Evolutionary conservation across 2,888 invertebrate species (phyloP).

Genomic region (Arenicola marina): DNA sequence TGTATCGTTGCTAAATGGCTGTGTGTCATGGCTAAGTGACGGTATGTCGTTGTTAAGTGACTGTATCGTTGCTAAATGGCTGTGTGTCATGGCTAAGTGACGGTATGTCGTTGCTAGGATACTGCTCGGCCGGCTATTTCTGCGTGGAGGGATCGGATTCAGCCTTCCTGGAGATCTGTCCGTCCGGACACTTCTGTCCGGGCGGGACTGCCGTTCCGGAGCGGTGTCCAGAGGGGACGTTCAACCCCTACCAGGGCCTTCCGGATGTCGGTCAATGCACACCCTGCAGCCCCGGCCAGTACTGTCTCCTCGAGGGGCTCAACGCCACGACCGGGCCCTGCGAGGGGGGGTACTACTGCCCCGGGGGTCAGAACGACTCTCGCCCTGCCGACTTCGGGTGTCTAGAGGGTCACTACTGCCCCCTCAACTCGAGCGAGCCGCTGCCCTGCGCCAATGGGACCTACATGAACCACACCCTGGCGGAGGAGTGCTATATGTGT

Average conservation of each 20-base stretch:
- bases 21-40: no score
- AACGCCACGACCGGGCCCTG: slow-evolving; percentile 50
- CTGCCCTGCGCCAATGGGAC: slow-evolving; percentile 55
- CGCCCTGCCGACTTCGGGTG: slow-evolving; percentile 33
- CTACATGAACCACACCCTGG: slow-evolving; percentile 38
- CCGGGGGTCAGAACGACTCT: slow-evolving; percentile 32
- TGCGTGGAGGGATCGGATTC: slow-evolving; percentile 48
- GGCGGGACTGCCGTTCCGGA: slow-evolving; percentile 41
- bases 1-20: no score
- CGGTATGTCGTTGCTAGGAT: no score
- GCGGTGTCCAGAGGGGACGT: slow-evolving; percentile 54
- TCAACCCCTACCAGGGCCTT: slow-evolving; percentile 51
- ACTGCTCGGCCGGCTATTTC: slow-evolving; percentile 50
- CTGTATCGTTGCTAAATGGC: no score
- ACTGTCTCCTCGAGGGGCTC: slow-evolving; percentile 49
- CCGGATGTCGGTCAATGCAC: slow-evolving; percentile 46
- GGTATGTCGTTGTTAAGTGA: no score
- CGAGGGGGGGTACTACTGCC: slow-evolving; percentile 57
- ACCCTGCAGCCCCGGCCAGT: slow-evolving; percentile 47
- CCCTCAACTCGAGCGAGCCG: slow-evolving; percentile 44
- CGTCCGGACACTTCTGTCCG: slow-evolving; percentile 54
- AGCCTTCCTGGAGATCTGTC: slow-evolving; percentile 42
- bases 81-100: no score
- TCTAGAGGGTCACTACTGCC: slow-evolving; percentile 53
- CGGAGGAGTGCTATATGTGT: slow-evolving; percentile 46